Evolutionary conservation across 2,888 invertebrate species (phyloP).

Genomic region (Melanchra persicariae): DNA sequence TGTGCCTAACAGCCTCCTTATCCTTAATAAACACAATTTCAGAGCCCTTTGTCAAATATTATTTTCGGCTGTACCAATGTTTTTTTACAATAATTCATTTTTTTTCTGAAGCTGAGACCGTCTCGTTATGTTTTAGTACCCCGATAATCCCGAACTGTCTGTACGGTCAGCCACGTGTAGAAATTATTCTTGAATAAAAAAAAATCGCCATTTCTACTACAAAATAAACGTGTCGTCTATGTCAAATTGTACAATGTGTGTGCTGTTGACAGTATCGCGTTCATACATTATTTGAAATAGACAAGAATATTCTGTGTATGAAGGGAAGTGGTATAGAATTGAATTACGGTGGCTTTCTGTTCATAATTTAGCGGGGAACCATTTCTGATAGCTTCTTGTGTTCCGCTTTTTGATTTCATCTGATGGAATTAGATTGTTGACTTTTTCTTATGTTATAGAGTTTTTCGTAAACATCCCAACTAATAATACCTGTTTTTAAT

Average conservation of each 20-base stretch:
- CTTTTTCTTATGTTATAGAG: neutral
- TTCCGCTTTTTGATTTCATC: constrained; percentile 4
- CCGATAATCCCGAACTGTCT: neutral
- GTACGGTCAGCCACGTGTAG: neutral
- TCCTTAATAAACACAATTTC: constrained; percentile 16
- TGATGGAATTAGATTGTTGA: neutral
- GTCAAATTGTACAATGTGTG: neutral
- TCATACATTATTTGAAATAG: constrained; percentile 27
- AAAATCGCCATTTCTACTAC: neutral
- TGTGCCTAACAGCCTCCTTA: neutral
- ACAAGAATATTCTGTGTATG: constrained; percentile 32
- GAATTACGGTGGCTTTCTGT: constrained; percentile 21
- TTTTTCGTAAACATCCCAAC: neutral
- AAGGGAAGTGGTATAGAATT: constrained; percentile 23
- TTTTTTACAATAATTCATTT: constrained; percentile 9
- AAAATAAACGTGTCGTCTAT: too few species aligned
- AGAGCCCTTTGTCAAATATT: constrained; percentile 1
- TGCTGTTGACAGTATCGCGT: constrained; percentile 7
- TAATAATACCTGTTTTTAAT: too few species aligned
- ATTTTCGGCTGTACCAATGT: constrained; percentile 7
- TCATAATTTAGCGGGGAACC: constrained; percentile 16
- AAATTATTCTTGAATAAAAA: neutral
- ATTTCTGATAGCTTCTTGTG: constrained; percentile 27
- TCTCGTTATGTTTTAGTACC: constrained; percentile 31
- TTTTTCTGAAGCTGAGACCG: constrained; percentile 16